Conservation (phyloP, 2,113 vertebrate species). For the Clarias gariepinus region DNA sequence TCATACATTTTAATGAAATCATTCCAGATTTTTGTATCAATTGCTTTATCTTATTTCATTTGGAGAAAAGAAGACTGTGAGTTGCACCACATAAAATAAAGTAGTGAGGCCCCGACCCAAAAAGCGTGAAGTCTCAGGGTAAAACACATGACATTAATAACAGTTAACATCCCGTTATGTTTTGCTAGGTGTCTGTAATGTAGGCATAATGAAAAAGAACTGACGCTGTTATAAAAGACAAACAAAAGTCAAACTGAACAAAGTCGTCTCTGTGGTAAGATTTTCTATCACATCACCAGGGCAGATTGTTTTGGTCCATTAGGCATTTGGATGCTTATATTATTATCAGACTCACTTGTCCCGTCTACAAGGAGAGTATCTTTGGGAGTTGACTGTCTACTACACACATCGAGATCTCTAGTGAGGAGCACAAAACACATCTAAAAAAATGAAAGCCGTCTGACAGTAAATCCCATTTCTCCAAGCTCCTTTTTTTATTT, state of each 20-base stretch:
- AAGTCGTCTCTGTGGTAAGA: constrained; percentile 22
- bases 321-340: constrained; percentile 51
- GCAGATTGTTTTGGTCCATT: constrained; percentile 50
- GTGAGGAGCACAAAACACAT: constrained; percentile 16
- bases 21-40: not conserved
- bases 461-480: constrained; percentile 26
- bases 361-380: constrained; percentile 49
- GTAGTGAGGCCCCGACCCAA: not conserved
- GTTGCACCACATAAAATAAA: not conserved
- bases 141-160: not conserved
- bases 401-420: constrained; percentile 13
- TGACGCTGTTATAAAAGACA: constrained; percentile 15
- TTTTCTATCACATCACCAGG: constrained; percentile 47
- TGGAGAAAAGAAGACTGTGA: not conserved
- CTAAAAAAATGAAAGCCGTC: constrained; percentile 7
- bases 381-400: constrained; percentile 30
- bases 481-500: not conserved
- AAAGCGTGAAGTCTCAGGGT: not conserved
- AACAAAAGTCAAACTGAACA: constrained; percentile 40
- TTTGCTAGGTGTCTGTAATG: not conserved
- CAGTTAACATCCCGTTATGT: not conserved
- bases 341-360: constrained; percentile 54
- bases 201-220: constrained; percentile 35
- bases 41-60: not conserved
- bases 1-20: not conserved